Base-by-base conservation (phyloP, 2,888 invertebrate species). In the Sympetrum striolatum region DNA sequence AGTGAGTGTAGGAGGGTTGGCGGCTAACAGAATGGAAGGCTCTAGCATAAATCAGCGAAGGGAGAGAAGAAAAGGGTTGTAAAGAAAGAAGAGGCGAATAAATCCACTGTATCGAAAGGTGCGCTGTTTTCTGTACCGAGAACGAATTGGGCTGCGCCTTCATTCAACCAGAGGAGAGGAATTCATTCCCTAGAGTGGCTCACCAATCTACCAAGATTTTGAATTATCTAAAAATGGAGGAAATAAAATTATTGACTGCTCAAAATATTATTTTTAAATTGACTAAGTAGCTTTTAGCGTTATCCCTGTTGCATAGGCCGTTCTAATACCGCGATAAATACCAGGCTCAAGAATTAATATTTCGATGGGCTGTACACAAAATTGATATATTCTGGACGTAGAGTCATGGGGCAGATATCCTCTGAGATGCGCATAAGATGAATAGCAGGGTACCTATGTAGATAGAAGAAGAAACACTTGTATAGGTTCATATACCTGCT, bases 71-170 rank as follows among this genome's bases (percentile, higher is more conserved):
- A 53, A 82, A 48, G 82, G 58, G 82, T 58, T 58, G 82, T 82
- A 58, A 82, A 37, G 25, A 48, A 25, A 48, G 81, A 31, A 15
- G 81, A 48, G 81, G 81, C 22, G 35, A 82, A 82, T 82, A 82
- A 82, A 82, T 82, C 82, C 82, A 31, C 35, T 22, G 31, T 22
- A 37, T 82, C 82, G 82, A 82, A 35, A 58, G 82, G 82, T 60
- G 82, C 82, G 58, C 53, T 82, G 82, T 82, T 82, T 82, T 82
- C 82, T 82, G 53, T 35, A 53, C 82, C 58, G 82, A 44, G 82
- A 82, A 82, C 82, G 58, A 82, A 82, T 82, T 82, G 82, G 82
- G 82, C 82, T 58, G 58, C 82, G 82, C 82, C 82, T 82, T 60
- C 82, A 60, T 82, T 58, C 80, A 37, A 37, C n/a, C 14, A 4